A percentile compares a stretch with the other conserved stretches of the same genome.
These are phyloP conservation scores for Augochlora pura DNA, from an alignment of 1,140 invertebrate genomes.

Conservation along the genomic window DNA sequence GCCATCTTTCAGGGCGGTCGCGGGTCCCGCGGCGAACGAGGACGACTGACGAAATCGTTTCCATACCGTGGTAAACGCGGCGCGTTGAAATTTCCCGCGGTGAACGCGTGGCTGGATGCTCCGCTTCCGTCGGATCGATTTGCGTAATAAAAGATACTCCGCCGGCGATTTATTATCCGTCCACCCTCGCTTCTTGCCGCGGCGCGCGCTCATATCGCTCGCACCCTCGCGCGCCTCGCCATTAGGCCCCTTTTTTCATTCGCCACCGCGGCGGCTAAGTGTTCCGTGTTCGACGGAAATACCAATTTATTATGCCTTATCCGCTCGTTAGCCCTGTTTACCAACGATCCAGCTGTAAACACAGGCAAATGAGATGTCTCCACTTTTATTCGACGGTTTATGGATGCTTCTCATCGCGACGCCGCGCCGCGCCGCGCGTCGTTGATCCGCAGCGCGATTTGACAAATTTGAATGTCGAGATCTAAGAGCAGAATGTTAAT, in stretches of 20 bases:
- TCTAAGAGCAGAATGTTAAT: too few relatives aligned
- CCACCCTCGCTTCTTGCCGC: too few relatives aligned
- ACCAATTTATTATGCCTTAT: neutral
- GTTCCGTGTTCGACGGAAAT: neutral
- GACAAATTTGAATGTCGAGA: too few relatives aligned
- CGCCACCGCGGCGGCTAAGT: neutral
- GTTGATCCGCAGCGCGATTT: too few relatives aligned
- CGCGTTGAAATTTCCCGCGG: constrained; percentile 27
- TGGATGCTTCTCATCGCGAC: neutral
- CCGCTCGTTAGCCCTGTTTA: neutral
- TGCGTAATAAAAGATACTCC: constrained; percentile 14
- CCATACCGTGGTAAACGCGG: neutral
- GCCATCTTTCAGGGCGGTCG: constrained; percentile 2
- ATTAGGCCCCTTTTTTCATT: neutral
- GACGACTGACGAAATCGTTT: constrained; percentile 12
- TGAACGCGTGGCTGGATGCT: constrained; percentile 5
- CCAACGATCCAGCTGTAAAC: neutral
- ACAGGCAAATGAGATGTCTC: neutral
- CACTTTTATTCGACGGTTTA: neutral
- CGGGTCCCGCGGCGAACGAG: neutral
- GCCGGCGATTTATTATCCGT: constrained; percentile 4
- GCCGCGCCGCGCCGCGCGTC: too few relatives aligned
- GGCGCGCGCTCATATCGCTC: neutral
- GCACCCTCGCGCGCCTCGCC: neutral
- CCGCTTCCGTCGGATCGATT: constrained; percentile 1